These are phyloP conservation scores for Andrena flavipes DNA, from an alignment of 2,888 invertebrate genomes.

Conservation along the genomic window DNA sequence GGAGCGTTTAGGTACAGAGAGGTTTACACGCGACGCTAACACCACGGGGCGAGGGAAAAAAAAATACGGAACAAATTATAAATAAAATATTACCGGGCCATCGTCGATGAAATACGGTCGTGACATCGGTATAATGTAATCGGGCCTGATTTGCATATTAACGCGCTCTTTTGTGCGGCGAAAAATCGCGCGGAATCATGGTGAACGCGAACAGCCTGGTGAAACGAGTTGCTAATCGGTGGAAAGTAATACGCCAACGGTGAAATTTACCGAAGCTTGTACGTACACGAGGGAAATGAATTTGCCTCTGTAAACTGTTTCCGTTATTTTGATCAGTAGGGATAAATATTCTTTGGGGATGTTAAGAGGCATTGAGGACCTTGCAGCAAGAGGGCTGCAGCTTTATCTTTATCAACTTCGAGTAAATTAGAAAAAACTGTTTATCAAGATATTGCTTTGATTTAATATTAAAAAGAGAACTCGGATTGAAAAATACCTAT, in stretches of 20 bases:
- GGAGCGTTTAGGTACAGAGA: not conserved
- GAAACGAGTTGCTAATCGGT: constrained; percentile 18
- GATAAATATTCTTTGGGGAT: no score
- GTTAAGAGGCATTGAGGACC: no score
- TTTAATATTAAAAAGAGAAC: no score
- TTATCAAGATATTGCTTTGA: no score
- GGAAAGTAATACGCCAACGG: constrained; percentile 8
- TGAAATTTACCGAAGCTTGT: not conserved
- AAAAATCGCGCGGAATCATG: constrained; percentile 36
- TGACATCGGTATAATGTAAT: constrained; percentile 34
- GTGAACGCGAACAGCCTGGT: constrained; percentile 16
- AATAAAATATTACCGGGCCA: constrained; percentile 39
- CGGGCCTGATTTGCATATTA: constrained; percentile 52
- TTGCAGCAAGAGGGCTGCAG: no score
- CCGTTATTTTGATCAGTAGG: no score
- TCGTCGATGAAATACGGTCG: constrained; percentile 44
- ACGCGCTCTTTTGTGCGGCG: constrained; percentile 41
- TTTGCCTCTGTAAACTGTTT: no score
- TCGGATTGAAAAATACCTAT: no score
- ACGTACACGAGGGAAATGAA: no score
- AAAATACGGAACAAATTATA: constrained; percentile 40
- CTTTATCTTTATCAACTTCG: no score
- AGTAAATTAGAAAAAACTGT: no score
- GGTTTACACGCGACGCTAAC: not conserved
- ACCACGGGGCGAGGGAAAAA: constrained; percentile 6